Conservation (phyloP, 1,140 invertebrate genomes). For the Intoshia linei region DNA sequence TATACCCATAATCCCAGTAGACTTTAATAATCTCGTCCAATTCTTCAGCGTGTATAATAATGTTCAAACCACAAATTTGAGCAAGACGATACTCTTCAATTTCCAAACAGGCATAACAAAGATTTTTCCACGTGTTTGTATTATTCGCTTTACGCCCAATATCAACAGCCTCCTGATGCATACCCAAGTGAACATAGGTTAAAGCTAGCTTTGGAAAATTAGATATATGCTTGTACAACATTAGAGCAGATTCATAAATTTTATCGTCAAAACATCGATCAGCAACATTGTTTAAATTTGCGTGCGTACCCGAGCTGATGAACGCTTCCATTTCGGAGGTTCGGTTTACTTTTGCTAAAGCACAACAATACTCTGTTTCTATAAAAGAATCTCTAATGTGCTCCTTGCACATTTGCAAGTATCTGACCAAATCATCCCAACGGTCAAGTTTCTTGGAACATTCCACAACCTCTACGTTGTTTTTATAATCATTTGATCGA, state of each 20-base stretch:
- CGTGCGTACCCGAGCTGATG: constrained; percentile 88
- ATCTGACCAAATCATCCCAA: constrained; percentile 91
- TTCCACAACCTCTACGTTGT: constrained; percentile 80
- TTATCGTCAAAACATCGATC: constrained; percentile 86
- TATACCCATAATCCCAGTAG: constrained; percentile 72
- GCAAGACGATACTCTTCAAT: constrained; percentile 82
- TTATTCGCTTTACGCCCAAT: constrained; percentile 85
- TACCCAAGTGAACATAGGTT: constrained; percentile 75
- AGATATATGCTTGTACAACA: constrained; percentile 90
- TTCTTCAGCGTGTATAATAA: constrained; percentile 96
- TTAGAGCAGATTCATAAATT: constrained; percentile 87
- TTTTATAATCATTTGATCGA: constrained; percentile 85
- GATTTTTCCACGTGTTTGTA: constrained; percentile 92
- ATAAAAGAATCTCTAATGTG: constrained; percentile 92
- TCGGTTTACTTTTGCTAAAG: constrained; percentile 78
- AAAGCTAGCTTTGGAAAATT: constrained; percentile 89
- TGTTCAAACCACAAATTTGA: constrained; percentile 95
- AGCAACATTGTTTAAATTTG: constrained; percentile 68
- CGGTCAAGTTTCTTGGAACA: constrained; percentile 50
- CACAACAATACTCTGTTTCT: constrained; percentile 86
- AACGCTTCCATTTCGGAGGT: constrained; percentile 91
- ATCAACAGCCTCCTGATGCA: constrained; percentile 94
- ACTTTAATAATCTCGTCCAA: constrained; percentile 93
- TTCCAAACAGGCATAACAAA: constrained; percentile 89
- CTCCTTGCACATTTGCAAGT: constrained; percentile 90